These are phyloP conservation scores for Alosa alosa DNA, from an alignment of 2,113 vertebrate species.

Conservation along the genomic window DNA sequence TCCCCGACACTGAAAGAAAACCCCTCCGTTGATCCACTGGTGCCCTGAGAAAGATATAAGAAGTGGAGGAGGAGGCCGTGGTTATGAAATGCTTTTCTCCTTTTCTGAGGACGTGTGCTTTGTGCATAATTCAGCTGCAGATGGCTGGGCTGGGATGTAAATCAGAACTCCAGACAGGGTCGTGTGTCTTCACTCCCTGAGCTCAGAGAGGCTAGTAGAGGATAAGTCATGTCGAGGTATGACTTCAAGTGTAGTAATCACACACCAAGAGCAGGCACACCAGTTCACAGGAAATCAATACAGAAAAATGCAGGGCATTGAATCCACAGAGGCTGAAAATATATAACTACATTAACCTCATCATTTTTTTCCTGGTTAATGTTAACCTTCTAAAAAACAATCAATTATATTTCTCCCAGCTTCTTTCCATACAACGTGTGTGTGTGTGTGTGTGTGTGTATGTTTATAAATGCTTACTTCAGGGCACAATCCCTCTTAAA, in stretches of 20 bases:
- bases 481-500: neutral
- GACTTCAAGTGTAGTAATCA: constrained; percentile 22
- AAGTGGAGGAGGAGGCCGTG: constrained; percentile 18
- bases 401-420: neutral
- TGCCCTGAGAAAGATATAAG: constrained; percentile 35
- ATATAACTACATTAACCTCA: constrained; percentile 7
- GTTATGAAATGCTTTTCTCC: constrained; percentile 31
- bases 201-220: neutral
- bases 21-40: constrained; percentile 32
- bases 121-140: constrained; percentile 38
- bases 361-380: neutral
- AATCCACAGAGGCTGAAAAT: neutral
- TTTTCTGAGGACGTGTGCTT: constrained; percentile 25
- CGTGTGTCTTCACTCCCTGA: constrained; percentile 12
- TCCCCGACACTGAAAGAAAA: constrained; percentile 7
- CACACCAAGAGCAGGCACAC: constrained; percentile 12
- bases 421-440: neutral
- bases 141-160: constrained; percentile 43
- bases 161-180: constrained; percentile 20
- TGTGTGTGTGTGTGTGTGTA: neutral
- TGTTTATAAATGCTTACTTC: neutral
- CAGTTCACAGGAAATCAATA: neutral
- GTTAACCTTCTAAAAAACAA: neutral
- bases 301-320: neutral
- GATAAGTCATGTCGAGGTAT: constrained; percentile 27